Evolutionary conservation across 2,113 vertebrate genomes (phyloP), one percentile per base, ranked within the genome.

Genomic region (Dasyurus viverrinus): DNA sequence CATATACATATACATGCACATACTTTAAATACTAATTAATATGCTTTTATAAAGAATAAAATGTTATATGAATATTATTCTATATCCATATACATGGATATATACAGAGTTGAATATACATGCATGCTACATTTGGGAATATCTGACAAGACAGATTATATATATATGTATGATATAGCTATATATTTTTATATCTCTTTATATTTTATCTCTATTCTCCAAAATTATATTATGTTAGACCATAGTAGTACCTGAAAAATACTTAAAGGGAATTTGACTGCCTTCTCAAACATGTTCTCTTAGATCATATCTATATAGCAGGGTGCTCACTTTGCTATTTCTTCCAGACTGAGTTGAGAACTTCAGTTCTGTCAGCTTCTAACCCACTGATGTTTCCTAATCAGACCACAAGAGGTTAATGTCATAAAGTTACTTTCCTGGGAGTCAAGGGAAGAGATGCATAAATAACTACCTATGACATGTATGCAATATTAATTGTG

Each of bases 401-500:
- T 95, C 91, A 91, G 93, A 91, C 42, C 36, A 53, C 30, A 11
- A 53, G 94, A 93, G 84, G 90, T 91, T 68, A 89, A 90, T 53
- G 92, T 48, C 84, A 22, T 46, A 91, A 93, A 91, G 48, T 93
- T 95, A 92, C 36, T 93, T 52, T 96, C 36, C 89, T 50, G 22
- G 50, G 96, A 93, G 76, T 93, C 91, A 11, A 84, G 57, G 54
- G 91, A 53, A 55, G 90, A 94, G 36, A 91, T 8, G 7, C 91
- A 90, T 53, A 54, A 90, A 8, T 92, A 53, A 90, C 89, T 92
- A 53, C 54, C 30, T 6, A 19, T 91, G 95, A 96, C 95, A 96
- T 93, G 95, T 90, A 89, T 93, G 91, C 94, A 93, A 94, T 95
- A 91, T 96, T 96, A 93, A 97, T 97, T 93, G n/a, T 53, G 19